Base-by-base conservation (phyloP, 2,797 vertebrate genomes). In the Nothura maculosa region DNA sequence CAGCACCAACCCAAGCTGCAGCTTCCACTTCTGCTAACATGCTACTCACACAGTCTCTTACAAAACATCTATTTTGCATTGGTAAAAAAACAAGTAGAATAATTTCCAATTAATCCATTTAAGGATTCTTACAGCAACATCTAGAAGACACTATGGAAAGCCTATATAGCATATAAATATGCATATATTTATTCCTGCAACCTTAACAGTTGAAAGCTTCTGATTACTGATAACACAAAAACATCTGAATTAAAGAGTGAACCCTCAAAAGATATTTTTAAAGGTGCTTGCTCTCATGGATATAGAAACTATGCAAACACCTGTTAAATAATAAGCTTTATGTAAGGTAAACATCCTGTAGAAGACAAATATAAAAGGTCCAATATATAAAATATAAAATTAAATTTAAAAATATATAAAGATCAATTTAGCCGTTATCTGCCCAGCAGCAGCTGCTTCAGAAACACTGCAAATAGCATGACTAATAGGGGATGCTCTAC, bases 41-140 rank as follows among this genome's bases (percentile, higher is more conserved):
- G 36, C 40, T 82, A 43, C 20, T 87, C 83, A 81, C 82, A 28
- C 28, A 89, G 68, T 38, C 66, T 79, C 89, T 85, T 72, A 3
- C 74, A 93, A 88, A 34, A 68, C 22, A 89, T 82, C 36, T 94
- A 22, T 74, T 93, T 90, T 43, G 12, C 48, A 82, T 43, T 2
- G 1, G 13, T 50, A 12, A 90, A 95, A 95, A 89, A 92, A 64
- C 86, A 20, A 84, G 79, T 75, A 74, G 57, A 92, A 61, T 89
- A 42, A 94, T 92, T 95, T 89, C 67, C 61, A 89, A 7, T 27
- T 36, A 67, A 64, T 48, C 67, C 67, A 64, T 80, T 90, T 82
- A 93, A 74, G 52, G 47, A 87, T 87, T 76, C 11, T 72, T 82
- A 67, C 54, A 50, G 61, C 64, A 92, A 85, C 54, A 82, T 87